Evolutionary conservation across 2,113 vertebrate genomes (phyloP).

Genomic region (Myanophis thanlyinensis): DNA sequence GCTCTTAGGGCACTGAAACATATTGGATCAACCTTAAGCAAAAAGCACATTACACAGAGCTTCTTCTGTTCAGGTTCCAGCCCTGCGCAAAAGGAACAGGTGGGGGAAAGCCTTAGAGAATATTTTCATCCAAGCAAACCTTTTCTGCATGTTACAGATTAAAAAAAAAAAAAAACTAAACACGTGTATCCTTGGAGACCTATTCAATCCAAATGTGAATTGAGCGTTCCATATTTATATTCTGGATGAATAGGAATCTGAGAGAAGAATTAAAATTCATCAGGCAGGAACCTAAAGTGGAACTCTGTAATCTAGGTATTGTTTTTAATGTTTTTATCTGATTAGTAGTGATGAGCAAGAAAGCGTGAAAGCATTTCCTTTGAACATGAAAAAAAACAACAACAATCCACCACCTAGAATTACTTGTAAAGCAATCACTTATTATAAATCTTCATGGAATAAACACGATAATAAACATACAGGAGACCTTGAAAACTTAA

Average conservation of each 20-base stretch:
- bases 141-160: neutral
- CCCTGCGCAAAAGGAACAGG: neutral
- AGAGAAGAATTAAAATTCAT: conserved; percentile 52
- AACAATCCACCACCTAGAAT: neutral
- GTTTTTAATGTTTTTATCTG: conserved; percentile 47
- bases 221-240: conserved; percentile 45
- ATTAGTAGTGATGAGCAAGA: conserved; percentile 43
- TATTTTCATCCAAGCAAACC: neutral
- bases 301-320: conserved; percentile 27
- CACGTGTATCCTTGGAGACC: conserved; percentile 15
- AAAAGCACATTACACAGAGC: neutral
- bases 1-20: neutral
- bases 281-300: conserved; percentile 28
- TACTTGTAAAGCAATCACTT: conserved; percentile 29
- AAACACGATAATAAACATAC: conserved; percentile 36
- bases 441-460: conserved; percentile 46
- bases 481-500: conserved; percentile 5
- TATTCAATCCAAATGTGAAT: conserved; percentile 29
- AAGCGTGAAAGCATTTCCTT: conserved; percentile 34
- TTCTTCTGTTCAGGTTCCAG: neutral
- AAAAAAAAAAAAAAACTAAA: conserved; percentile 27
- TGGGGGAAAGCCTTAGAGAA: conserved; percentile 12
- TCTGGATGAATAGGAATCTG: conserved; percentile 34
- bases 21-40: neutral
- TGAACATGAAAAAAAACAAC: conserved; percentile 25